A percentile compares a stretch with the other conserved stretches of the same genome.
phyloP scores from a whole-genome alignment of 1,140 invertebrate genomes.

The Atta cephalotes region DNA sequence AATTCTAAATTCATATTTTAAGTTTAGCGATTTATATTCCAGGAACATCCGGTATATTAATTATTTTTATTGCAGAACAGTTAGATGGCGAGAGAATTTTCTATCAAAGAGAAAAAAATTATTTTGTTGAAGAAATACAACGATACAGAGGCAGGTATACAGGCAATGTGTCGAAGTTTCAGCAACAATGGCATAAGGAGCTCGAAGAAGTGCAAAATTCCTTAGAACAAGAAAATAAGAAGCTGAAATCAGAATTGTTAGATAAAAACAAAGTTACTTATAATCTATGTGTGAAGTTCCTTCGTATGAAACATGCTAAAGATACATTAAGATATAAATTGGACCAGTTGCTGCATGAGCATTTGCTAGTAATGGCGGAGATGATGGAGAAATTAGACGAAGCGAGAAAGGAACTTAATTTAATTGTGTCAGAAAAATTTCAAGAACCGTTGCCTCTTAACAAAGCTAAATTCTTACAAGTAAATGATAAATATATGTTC shows the following conservation, averaged over 20 bases:
- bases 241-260: constrained; percentile 64
- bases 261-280: constrained; percentile 74
- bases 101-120: constrained; percentile 76
- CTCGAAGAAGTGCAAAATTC: constrained; percentile 60
- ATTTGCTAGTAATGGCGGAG: constrained; percentile 77
- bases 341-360: constrained; percentile 73
- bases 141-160: constrained; percentile 61
- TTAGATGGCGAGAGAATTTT: constrained; percentile 77
- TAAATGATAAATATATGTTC: constrained; percentile 10
- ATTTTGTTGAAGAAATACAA: constrained; percentile 73
- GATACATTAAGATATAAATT: constrained; percentile 73
- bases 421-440: constrained; percentile 78
- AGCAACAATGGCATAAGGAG: constrained; percentile 57
- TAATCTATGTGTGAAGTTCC: constrained; percentile 77
- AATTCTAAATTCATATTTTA: no score
- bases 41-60: neutral
- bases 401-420: constrained; percentile 76
- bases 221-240: constrained; percentile 73
- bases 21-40: no score
- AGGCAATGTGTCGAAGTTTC: constrained; percentile 59
- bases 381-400: constrained; percentile 81
- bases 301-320: constrained; percentile 76
- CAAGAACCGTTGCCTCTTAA: constrained; percentile 74
- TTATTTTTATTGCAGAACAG: constrained; percentile 78
- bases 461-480: constrained; percentile 78